These are phyloP conservation scores for Zelostemma sp. DNA, from an alignment of 1,140 invertebrate species.

Conservation along the genomic window DNA sequence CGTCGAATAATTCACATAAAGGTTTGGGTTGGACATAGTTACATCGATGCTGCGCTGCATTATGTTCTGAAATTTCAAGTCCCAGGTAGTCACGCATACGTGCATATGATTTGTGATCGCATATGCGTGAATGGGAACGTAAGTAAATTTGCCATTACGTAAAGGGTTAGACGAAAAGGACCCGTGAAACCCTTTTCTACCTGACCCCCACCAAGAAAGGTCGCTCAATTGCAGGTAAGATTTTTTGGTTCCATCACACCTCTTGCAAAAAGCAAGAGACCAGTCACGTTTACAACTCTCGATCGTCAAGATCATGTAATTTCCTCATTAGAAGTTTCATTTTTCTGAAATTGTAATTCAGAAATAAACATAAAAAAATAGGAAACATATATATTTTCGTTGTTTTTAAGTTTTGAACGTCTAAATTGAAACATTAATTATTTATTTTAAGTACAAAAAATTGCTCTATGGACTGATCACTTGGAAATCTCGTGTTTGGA, in stretches of 20 bases:
- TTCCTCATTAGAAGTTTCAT: too few relatives aligned
- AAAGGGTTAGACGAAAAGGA: conserved; percentile 33
- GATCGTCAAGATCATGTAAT: conserved; percentile 27
- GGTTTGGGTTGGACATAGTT: conserved; percentile 41
- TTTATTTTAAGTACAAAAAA: too few relatives aligned
- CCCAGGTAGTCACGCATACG: conserved; percentile 55
- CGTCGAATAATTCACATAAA: conserved; percentile 29
- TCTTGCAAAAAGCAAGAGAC: conserved; percentile 55
- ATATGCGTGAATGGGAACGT: conserved; percentile 52
- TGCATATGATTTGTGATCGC: conserved; percentile 47
- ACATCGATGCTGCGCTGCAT: conserved; percentile 28
- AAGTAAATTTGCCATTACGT: conserved; percentile 50
- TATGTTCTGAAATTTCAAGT: conserved; percentile 37
- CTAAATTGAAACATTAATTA: too few relatives aligned
- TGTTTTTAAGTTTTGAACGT: too few relatives aligned
- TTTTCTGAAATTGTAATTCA: too few relatives aligned
- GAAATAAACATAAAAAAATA: too few relatives aligned
- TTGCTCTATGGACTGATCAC: too few relatives aligned
- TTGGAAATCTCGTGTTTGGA: too few relatives aligned
- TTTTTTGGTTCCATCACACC: conserved; percentile 63
- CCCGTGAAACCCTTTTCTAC: conserved; percentile 64
- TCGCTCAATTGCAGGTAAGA: conserved; percentile 64
- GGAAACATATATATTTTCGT: too few relatives aligned
- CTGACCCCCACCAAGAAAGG: conserved; percentile 61
- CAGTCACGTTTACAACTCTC: conserved; percentile 54